These are phyloP conservation scores for Heteropelma amictum DNA, from an alignment of 2,888 invertebrate species.

Conservation along the genomic window DNA sequence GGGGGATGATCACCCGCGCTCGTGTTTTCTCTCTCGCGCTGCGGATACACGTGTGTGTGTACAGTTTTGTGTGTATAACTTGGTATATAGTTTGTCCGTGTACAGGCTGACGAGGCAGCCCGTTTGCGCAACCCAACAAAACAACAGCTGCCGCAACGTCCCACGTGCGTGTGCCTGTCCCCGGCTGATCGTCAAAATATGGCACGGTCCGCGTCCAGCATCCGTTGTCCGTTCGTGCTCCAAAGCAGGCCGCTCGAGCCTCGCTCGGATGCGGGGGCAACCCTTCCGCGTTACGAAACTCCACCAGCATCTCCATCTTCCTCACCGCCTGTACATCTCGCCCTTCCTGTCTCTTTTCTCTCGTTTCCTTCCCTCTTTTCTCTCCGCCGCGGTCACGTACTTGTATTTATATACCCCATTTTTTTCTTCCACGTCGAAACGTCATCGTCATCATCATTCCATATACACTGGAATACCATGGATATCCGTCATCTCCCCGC, in stretches of 20 bases:
- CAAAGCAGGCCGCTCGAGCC: slow-evolving; percentile 35
- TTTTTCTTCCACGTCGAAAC: slow-evolving; percentile 30
- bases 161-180: slow-evolving; percentile 30
- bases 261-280: slow-evolving; percentile 61
- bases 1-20: slow-evolving; percentile 32
- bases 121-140: slow-evolving; percentile 75
- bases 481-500: slow-evolving; percentile 28
- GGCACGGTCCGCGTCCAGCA: slow-evolving; percentile 48
- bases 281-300: slow-evolving; percentile 61
- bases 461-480: slow-evolving; percentile 13
- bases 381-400: slow-evolving; percentile 41
- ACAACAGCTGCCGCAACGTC: slow-evolving; percentile 74
- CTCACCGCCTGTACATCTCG: slow-evolving; percentile 50
- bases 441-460: slow-evolving; percentile 50
- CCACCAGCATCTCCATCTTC: slow-evolving; percentile 52
- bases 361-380: slow-evolving; percentile 28
- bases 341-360: neutral
- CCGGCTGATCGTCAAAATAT: slow-evolving; percentile 70
- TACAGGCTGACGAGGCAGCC: slow-evolving; percentile 40
- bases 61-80: neutral
- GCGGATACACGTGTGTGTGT: neutral
- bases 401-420: slow-evolving; percentile 36
- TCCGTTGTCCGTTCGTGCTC: slow-evolving; percentile 44
- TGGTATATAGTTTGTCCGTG: slow-evolving; percentile 19
- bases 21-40: slow-evolving; percentile 31